Conservation (phyloP, 2,888 invertebrate genomes). For the Drosophila nigricruria region DNA sequence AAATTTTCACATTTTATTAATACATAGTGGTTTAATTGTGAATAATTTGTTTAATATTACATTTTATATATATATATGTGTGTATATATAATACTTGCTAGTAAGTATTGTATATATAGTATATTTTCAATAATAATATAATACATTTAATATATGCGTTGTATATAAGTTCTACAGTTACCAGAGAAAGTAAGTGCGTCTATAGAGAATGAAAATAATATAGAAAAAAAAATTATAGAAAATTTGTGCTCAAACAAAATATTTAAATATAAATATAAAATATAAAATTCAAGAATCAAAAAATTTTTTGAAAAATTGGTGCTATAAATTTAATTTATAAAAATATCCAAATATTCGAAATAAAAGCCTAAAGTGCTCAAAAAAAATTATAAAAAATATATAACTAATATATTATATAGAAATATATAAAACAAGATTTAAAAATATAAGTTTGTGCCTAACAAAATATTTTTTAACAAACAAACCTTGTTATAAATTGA, state of each 20-base stretch:
- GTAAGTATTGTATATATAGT: slow-evolving; percentile 1
- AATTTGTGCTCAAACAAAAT: neutral
- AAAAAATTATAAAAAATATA: neutral
- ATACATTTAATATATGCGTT: slow-evolving; percentile 39
- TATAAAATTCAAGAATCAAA: too few relatives aligned
- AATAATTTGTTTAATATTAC: slow-evolving; percentile 63
- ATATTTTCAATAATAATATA: slow-evolving; percentile 25
- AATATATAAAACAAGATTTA: neutral
- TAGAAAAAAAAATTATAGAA: neutral
- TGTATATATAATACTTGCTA: slow-evolving; percentile 41
- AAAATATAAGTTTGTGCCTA: neutral
- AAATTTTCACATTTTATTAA: slow-evolving; percentile 84
- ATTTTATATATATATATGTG: slow-evolving; percentile 30
- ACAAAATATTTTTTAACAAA: neutral
- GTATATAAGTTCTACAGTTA: slow-evolving; percentile 19
- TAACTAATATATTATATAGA: neutral
- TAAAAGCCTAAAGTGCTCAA: neutral
- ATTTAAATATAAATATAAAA: neutral
- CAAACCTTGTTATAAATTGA: too few relatives aligned
- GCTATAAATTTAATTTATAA: neutral
- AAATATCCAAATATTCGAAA: neutral
- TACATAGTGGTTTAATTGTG: slow-evolving; percentile 81
- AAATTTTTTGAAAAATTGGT: too few relatives aligned
- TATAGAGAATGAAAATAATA: neutral
- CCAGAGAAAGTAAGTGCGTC: slow-evolving; percentile 55